phyloP scores from a whole-genome alignment of 2,888 invertebrate species.

The Eledona agricola region DNA sequence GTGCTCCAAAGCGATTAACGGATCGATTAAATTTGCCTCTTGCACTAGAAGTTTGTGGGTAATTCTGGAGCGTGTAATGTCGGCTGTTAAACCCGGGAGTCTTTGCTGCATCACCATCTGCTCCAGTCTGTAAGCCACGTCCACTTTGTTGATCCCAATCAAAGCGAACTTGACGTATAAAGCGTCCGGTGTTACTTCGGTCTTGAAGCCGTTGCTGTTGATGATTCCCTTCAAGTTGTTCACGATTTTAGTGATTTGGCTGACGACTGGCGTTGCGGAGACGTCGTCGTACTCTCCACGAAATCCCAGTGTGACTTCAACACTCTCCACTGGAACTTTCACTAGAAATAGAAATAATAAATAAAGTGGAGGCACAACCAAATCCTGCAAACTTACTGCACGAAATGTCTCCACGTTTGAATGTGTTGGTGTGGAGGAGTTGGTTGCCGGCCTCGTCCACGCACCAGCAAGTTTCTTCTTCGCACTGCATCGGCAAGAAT shows the following conservation, averaged over 20 bases:
- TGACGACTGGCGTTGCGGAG: conserved; percentile 63
- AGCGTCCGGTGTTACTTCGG: conserved; percentile 65
- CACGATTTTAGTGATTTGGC: conserved; percentile 63
- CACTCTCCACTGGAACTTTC: conserved; percentile 76
- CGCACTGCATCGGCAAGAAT: conserved; percentile 81
- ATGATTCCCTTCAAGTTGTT: conserved; percentile 62
- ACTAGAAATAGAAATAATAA: conserved; percentile 63
- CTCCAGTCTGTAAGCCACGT: conserved; percentile 81
- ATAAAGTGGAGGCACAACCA: background rate
- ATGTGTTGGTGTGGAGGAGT: conserved; percentile 69
- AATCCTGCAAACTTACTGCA: conserved; percentile 69
- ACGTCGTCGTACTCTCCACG: conserved; percentile 68
- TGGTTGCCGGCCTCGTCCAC: conserved; percentile 86
- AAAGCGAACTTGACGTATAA: conserved; percentile 71
- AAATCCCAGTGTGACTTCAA: conserved; percentile 78
- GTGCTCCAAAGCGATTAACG: conserved; percentile 68
- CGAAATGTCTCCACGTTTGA: conserved; percentile 67
- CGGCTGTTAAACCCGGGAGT: conserved; percentile 66
- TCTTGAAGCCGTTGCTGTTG: conserved; percentile 64
- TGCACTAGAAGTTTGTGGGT: conserved; percentile 65
- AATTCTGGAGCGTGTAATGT: conserved; percentile 72
- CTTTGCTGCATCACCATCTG: conserved; percentile 71
- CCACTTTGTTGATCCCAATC: conserved; percentile 77
- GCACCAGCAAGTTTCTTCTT: conserved; percentile 80
- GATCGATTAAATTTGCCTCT: conserved; percentile 51